Evolutionary conservation across 2,797 vertebrate genomes (phyloP), one percentile per base, ranked within the genome.

Genomic region (Craterocephalus amniculus): DNA sequence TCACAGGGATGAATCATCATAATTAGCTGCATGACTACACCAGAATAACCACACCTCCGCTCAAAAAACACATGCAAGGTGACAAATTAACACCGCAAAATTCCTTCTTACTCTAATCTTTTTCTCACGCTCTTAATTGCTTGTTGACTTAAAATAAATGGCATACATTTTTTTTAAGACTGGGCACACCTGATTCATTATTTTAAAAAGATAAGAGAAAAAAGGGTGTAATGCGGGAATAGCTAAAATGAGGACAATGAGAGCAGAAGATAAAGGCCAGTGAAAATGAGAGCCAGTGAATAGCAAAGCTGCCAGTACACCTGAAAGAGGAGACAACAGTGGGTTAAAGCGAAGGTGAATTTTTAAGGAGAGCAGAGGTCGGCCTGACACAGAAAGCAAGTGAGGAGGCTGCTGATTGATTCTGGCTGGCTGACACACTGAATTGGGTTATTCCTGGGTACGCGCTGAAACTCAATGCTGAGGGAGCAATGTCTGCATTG

Each of bases 321-420:
- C 70, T 72, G 78, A 81, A 87, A 85, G 67, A 68, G 18, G 81
- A 82, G 81, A 72, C 32, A 74, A 80, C 11, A 54, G 58, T 61
- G 66, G 35, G 78, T 69, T 62, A 61, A 48, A 36, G 76, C 55
- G 66, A 76, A 80, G 67, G 79, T 91, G 76, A 90, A 90, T 91
- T 86, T 90, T 89, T 81, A 55, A 88, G 67, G 63, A 54, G 75
- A 68, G 67, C 58, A 67, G 16, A 62, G 57, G n/a, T 12, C 38
- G 76, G 9, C 49, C 58, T 64, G 70, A 52, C 45, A 45, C 61
- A 31, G 24, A 57, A 52, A 54, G 57, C 18, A 38, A 78, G 64
- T 55, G 58, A 55, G 36, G 74, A 76, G 57, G 76, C 22, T 76
- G 80, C 12, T 78, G 86, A 93, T 90, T 86, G 83, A 93, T 92